A percentile compares a stretch with the other conserved stretches of the same genome.
Evolutionary conservation across 2,888 invertebrate genomes (phyloP).

Genomic region (Nomada fucata): DNA sequence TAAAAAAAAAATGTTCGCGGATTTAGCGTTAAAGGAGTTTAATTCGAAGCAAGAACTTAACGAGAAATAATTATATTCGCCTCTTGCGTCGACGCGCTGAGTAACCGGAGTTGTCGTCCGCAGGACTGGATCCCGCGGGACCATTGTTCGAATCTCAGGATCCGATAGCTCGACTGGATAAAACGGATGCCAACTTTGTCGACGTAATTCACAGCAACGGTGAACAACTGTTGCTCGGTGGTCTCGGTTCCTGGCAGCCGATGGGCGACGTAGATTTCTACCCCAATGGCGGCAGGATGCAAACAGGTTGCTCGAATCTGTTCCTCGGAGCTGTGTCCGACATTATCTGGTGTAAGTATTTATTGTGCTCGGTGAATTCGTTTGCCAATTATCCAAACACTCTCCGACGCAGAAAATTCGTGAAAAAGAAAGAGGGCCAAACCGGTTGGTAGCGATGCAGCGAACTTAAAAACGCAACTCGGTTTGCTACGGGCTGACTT

Average conservation of each 20-base stretch:
- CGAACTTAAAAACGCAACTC: background rate
- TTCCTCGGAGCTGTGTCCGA: conserved; percentile 96
- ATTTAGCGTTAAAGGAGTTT: too few relatives aligned
- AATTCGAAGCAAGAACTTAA: background rate
- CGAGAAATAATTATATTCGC: background rate
- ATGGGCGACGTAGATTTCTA: conserved; percentile 97
- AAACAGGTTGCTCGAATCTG: conserved; percentile 96
- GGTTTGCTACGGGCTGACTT: too few relatives aligned
- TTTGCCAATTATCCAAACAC: too few relatives aligned
- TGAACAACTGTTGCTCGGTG: conserved; percentile 95
- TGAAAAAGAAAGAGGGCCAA: background rate
- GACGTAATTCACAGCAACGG: conserved; percentile 98
- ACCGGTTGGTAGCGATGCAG: too few relatives aligned
- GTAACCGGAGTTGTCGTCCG: background rate
- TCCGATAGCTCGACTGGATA: conserved; percentile 92
- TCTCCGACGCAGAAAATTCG: too few relatives aligned
- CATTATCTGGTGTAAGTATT: conserved; percentile 91
- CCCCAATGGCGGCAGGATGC: conserved; percentile 96
- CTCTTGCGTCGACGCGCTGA: too few relatives aligned
- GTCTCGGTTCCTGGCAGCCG: conserved; percentile 94
- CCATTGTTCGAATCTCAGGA: conserved; percentile 96
- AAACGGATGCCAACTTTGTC: conserved; percentile 93
- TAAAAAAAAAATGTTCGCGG: too few relatives aligned
- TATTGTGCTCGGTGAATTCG: background rate
- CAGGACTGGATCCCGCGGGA: conserved; percentile 95